Evolutionary conservation across 2,113 vertebrate species (phyloP).

Genomic region (Alectura lathami): DNA sequence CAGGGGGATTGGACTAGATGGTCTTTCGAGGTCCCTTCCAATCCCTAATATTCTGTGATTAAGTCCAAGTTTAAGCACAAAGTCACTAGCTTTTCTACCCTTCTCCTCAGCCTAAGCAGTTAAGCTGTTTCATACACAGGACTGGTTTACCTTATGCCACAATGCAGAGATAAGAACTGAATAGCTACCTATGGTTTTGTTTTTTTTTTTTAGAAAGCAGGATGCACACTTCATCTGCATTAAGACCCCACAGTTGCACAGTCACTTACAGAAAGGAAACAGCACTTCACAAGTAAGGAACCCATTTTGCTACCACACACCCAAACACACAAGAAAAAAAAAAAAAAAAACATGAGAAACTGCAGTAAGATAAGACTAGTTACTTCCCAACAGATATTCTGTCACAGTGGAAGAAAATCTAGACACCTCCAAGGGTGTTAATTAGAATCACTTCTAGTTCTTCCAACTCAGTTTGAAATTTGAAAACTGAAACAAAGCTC

Average conservation of each 20-base stretch:
- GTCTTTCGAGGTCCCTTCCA: too few species aligned
- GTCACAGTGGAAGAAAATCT: not conserved
- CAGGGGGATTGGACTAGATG: too few species aligned
- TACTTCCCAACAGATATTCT: not conserved
- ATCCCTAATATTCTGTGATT: too few species aligned
- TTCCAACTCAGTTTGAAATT: not conserved
- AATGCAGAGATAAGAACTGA: not conserved
- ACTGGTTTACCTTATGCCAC: not conserved
- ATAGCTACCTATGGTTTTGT: not conserved
- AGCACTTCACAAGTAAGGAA: not conserved
- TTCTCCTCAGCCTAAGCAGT: not conserved
- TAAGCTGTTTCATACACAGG: not conserved
- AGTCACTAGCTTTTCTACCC: not conserved
- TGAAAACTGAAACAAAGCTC: slow-evolving; percentile 20
- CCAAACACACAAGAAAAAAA: not conserved
- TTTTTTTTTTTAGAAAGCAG: too few species aligned
- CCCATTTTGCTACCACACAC: not conserved
- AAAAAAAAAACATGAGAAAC: not conserved
- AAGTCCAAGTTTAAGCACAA: not conserved
- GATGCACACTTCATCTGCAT: not conserved
- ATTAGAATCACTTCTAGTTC: not conserved
- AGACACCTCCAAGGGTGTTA: not conserved
- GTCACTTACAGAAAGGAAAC: not conserved
- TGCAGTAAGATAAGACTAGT: not conserved
- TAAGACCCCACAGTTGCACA: not conserved